These are phyloP conservation scores for Nephotettix cincticeps DNA, from an alignment of 1,140 invertebrate genomes.

Conservation along the genomic window DNA sequence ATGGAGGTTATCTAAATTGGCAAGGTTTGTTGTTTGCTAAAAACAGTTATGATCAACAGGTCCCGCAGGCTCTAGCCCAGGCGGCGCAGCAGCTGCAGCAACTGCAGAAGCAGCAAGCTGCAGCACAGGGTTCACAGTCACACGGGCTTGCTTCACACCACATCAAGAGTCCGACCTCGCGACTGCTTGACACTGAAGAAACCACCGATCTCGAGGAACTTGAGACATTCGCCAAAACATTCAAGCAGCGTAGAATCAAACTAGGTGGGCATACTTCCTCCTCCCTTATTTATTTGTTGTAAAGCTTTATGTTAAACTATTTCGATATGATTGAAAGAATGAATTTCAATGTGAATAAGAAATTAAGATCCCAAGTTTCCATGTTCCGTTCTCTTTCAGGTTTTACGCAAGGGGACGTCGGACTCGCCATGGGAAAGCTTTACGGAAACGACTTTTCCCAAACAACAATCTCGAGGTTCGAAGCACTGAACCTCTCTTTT, in stretches of 20 bases:
- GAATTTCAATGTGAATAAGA: slow-evolving; percentile 8
- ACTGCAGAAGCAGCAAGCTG: slow-evolving; percentile 70
- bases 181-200: slow-evolving; percentile 82
- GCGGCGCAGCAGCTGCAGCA: slow-evolving; percentile 81
- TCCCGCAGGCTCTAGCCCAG: slow-evolving; percentile 76
- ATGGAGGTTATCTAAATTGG: too few species aligned
- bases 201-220: slow-evolving; percentile 94
- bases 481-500: slow-evolving; percentile 96
- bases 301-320: not conserved
- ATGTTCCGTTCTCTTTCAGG: slow-evolving; percentile 57
- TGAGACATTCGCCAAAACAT: slow-evolving; percentile 95
- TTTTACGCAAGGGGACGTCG: slow-evolving; percentile 98
- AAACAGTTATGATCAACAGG: too few species aligned
- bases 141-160: slow-evolving; percentile 51
- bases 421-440: slow-evolving; percentile 96
- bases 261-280: slow-evolving; percentile 59
- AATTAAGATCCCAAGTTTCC: not conserved
- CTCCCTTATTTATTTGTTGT: not conserved
- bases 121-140: slow-evolving; percentile 15
- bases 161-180: slow-evolving; percentile 50
- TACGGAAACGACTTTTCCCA: slow-evolving; percentile 99
- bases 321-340: not conserved
- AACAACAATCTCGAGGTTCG: slow-evolving; percentile 98
- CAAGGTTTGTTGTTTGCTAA: too few species aligned
- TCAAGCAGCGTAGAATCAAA: slow-evolving; percentile 94